Base-by-base conservation (phyloP, 2,113 vertebrate species). In the Oreochromis tanganicae region DNA sequence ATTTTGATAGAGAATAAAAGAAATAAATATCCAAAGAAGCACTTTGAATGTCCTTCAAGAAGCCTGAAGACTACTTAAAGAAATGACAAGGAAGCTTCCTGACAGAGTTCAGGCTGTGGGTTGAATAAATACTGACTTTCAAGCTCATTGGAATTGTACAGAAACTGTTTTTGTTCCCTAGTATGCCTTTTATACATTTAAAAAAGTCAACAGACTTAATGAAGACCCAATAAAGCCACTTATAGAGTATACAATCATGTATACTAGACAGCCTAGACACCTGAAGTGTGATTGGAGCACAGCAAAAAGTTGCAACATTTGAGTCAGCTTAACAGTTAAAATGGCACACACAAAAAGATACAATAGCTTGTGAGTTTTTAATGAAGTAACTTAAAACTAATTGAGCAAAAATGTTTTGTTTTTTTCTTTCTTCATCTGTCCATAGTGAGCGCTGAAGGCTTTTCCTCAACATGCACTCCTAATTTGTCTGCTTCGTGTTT, bases 401-500 rank as follows among this genome's bases (percentile, higher is more conserved):
- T n/a, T 50, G 5, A 78, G 27, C 14, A 73, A 73, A 27, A 46
- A 46, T 66, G 63, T 68, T 68, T 5, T 0, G 0, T 3, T 9
- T 3, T 6, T 0, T 3, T 24, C 38, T 19, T 17, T 41, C 1
- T 3, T 2, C 14, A 78, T 78, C 46, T 78, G 10, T 50, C 27
- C 16, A 34, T 52, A 5, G 4, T 34, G 73, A 78, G 16, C 3
- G 1, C 73, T 78, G 27, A 52, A 57, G 19, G 13, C 41, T 89
- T 87, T 78, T 84, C 59, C 78, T 55, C 75, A 83, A 90, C 88
- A 88, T 85, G 83, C 93, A 94, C 59, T 87, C 54, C 48, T 92
- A 87, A 94, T 95, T 95, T 93, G 87, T 89, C 91, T 89, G 81
- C 75, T 91, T 87, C 82, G 27, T 83, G 87, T 93, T 92, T 92